Conservation (phyloP, 2,888 invertebrate genomes). For the Tribolium freemani region DNA sequence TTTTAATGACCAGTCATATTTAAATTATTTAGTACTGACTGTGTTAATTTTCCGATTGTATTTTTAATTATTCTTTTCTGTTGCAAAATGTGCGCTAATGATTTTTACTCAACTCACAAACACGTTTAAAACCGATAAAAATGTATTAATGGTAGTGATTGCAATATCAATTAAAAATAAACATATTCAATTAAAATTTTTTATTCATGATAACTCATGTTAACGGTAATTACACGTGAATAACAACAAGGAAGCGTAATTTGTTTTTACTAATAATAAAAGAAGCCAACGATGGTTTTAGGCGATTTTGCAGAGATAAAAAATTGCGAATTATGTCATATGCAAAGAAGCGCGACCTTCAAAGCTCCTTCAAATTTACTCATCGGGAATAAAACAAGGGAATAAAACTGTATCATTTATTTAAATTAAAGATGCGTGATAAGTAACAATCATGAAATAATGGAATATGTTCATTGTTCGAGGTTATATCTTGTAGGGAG, state of each 20-base stretch:
- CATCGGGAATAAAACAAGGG: background rate
- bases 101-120: background rate
- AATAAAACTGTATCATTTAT: background rate
- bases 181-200: too few species aligned
- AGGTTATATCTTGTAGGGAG: slow-evolving; percentile 7
- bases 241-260: background rate
- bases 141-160: background rate
- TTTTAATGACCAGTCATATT: background rate
- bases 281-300: background rate
- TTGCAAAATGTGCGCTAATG: too few species aligned
- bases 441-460: background rate
- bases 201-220: background rate
- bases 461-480: background rate
- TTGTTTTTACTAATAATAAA: background rate
- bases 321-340: background rate
- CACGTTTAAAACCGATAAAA: background rate
- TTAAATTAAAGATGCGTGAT: background rate
- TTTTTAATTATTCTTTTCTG: too few species aligned
- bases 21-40: background rate
- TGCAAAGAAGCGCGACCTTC: background rate
- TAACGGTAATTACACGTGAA: background rate
- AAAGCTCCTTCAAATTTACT: background rate
- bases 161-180: background rate
- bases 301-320: background rate
- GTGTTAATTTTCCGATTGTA: background rate